A percentile compares a stretch with the other conserved stretches of the same genome.
phyloP scores from a whole-genome alignment of 1,140 invertebrate species.

The Oedothorax gibbosus region DNA sequence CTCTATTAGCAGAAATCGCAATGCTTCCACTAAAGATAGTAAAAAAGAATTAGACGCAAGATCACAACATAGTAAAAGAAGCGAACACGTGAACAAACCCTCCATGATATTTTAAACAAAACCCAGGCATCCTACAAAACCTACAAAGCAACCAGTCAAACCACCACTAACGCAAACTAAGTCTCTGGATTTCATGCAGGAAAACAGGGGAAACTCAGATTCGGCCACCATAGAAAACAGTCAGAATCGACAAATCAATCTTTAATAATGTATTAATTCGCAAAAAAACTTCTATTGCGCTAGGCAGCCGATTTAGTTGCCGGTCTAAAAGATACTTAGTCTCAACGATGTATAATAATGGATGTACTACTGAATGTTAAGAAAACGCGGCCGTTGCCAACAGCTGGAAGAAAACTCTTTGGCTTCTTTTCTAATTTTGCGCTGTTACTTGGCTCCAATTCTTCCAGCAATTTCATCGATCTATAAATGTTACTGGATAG shows the following conservation, averaged over 20 bases:
- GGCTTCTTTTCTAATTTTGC: too few relatives aligned
- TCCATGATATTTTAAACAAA: conserved; percentile 16
- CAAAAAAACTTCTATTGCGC: too few relatives aligned
- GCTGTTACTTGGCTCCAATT: too few relatives aligned
- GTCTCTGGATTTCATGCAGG: not conserved
- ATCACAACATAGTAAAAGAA: not conserved
- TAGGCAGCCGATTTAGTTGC: too few relatives aligned
- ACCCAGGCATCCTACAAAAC: conserved; percentile 36
- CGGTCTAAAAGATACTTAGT: too few relatives aligned
- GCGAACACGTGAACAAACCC: conserved; percentile 3
- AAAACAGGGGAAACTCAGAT: not conserved
- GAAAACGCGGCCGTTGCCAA: too few relatives aligned
- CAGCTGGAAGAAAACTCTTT: too few relatives aligned
- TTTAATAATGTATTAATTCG: too few relatives aligned
- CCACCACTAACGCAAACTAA: not conserved
- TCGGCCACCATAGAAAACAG: not conserved
- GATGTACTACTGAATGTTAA: too few relatives aligned
- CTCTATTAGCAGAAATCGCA: not conserved
- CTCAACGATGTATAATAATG: too few relatives aligned
- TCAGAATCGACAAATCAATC: not conserved
- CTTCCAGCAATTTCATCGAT: too few relatives aligned
- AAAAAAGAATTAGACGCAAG: not conserved
- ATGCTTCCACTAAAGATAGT: not conserved
- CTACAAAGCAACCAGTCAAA: not conserved
- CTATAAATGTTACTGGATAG: too few relatives aligned